Conservation (phyloP, 2,888 invertebrate genomes). For the Brachypterus glaber region DNA sequence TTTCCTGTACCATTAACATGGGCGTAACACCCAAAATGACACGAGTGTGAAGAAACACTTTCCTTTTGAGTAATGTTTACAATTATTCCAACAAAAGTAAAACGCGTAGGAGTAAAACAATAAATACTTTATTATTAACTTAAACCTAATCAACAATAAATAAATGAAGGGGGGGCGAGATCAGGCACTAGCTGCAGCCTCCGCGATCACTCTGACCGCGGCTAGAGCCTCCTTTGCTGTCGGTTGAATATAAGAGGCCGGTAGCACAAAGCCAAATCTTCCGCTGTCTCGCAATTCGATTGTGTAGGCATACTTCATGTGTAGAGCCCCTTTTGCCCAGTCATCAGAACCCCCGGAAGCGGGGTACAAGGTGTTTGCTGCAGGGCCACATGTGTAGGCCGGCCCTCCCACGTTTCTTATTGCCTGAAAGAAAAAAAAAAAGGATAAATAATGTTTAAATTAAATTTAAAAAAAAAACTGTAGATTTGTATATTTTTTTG, state of each 20-base stretch:
- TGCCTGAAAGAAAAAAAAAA: slow-evolving; percentile 38
- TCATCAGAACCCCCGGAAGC: slow-evolving; percentile 80
- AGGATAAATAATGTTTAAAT: background rate
- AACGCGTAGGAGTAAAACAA: no score
- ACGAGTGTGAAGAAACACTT: no score
- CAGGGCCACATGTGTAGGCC: slow-evolving; percentile 64
- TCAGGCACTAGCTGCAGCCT: slow-evolving; percentile 40
- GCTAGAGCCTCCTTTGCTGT: slow-evolving; percentile 69
- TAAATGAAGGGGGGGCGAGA: no score
- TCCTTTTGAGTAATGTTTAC: no score
- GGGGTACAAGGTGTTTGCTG: slow-evolving; percentile 69
- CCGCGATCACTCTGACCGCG: slow-evolving; percentile 54
- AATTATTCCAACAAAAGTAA: no score
- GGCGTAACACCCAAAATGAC: no score
- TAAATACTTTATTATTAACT: background rate
- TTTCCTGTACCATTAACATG: no score
- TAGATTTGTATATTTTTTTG: slow-evolving; percentile 1
- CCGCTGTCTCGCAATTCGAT: slow-evolving; percentile 83
- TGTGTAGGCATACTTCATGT: slow-evolving; percentile 81
- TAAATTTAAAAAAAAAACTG: slow-evolving; percentile 1
- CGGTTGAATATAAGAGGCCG: slow-evolving; percentile 63
- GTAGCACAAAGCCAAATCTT: slow-evolving; percentile 76
- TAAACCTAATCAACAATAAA: background rate
- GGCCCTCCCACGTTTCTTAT: slow-evolving; percentile 52
- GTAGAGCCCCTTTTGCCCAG: slow-evolving; percentile 78